Evolutionary conservation across 2,797 vertebrate species (phyloP), one percentile per base, ranked within the genome.

Genomic region (Paedocypris micromegethes): DNA sequence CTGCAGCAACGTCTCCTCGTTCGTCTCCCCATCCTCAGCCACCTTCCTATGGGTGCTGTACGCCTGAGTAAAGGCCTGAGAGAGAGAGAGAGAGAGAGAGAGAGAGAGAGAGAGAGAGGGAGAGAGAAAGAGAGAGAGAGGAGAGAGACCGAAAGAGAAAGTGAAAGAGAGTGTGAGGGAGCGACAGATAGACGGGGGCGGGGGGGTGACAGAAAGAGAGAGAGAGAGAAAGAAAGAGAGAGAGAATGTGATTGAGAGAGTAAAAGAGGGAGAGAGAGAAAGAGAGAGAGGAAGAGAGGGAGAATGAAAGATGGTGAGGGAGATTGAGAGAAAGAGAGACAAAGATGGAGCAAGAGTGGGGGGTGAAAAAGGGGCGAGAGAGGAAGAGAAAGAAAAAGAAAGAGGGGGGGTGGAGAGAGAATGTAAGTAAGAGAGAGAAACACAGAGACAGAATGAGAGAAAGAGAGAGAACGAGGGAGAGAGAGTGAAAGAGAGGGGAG

Each of bases 1-100:
- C 86, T 97, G 93, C 57, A 98, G 87, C 2, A 98, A 87, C 0
- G 91, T 94, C 79, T 96, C 94, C 76, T 98, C 96, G 0, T 94
- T 93, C 3, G 85, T 94, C 80, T 98, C 95, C 1, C 96, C 93
- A 83, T 98, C 96, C 75, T 92, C 94, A 0, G 96, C 96, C 40
- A 97, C 95, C 81, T 96, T 97, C 64, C 94, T 93, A 81, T 97
- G 96, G 75, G 91, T 90, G 0, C 92, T 93, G 85, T 94, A 97
- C 50, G 93, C 94, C 72, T 98, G 95, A 49, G 93, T 92, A 51
- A 98, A 96, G 0, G 96, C 96, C 95, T 98, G 80, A 1, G 3
- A n/a, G 40, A 58, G 2, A 66, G 9, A 38, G 5, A 38, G 9
- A 39, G 39, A 8, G 39, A 2, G 5, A 6, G 44, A 38, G 52